These are phyloP conservation scores for Rhagonycha fulva DNA, from an alignment of 2,888 invertebrate species.

Conservation along the genomic window DNA sequence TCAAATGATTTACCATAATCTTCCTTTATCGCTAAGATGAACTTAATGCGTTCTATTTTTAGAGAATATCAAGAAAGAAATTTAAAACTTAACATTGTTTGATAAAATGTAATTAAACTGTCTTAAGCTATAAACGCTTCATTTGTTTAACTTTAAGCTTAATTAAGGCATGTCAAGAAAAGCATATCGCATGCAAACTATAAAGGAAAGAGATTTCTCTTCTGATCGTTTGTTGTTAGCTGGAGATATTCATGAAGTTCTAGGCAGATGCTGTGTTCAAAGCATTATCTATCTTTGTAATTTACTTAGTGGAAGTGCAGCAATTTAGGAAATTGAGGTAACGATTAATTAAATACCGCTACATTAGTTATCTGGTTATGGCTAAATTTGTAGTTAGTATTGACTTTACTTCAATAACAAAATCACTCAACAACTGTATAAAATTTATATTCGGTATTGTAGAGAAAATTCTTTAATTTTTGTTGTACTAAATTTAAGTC, in stretches of 20 bases:
- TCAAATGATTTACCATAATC: neutral
- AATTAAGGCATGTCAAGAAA: conserved; percentile 40
- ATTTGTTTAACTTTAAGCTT: conserved; percentile 43
- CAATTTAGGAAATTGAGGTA: conserved; percentile 26
- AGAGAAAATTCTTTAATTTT: neutral
- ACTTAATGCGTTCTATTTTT: conserved; percentile 15
- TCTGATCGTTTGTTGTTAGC: conserved; percentile 21
- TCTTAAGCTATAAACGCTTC: conserved; percentile 39
- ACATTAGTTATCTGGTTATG: conserved; percentile 17
- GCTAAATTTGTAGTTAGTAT: conserved; percentile 3
- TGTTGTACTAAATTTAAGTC: neutral
- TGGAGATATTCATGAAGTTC: conserved; percentile 14
- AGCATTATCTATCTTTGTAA: conserved; percentile 25
- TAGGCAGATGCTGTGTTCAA: conserved; percentile 20
- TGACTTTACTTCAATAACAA: neutral
- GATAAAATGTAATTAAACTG: conserved; percentile 39
- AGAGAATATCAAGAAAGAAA: conserved; percentile 20
- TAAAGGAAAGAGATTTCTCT: conserved; percentile 25
- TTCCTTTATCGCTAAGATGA: conserved; percentile 3
- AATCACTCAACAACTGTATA: neutral
- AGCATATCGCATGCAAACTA: conserved; percentile 28
- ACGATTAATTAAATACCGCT: conserved; percentile 28
- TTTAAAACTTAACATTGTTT: conserved; percentile 33
- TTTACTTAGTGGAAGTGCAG: conserved; percentile 22
- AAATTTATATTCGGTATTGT: neutral